Evolutionary conservation across 2,888 invertebrate species (phyloP), one percentile per base, ranked within the genome.

Genomic region (Allophyes oxyacanthae): DNA sequence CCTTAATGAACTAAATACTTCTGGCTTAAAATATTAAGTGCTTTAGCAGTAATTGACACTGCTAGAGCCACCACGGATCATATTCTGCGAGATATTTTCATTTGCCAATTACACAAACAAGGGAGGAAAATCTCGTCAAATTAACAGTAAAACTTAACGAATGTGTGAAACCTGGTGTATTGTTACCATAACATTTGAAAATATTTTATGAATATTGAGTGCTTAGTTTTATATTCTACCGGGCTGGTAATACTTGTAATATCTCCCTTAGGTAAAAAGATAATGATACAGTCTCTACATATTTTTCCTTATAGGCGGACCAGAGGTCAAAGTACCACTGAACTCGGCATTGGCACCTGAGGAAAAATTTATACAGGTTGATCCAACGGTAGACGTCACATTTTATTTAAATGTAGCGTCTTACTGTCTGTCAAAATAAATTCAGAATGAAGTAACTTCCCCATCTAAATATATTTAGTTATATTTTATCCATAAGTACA

Each of bases 181-280:
- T 38, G 28, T 41, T 26, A 32, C n/a, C 2, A 20, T 8, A 6
- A 2, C 10, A 7, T 44, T 33, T 33, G 7, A 20, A 7, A 32
- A 32, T 20, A 32, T 32, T 44, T 44, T 44, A 44, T 44, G 33
- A n/a, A 8, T 20, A 44, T 20, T 44, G 30, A n/a, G n/a, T 15
- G 32, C 43, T 14, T n/a, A 33, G 33, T 20, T 33, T 40, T 33
- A 42, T n/a, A 20, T 44, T 15, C n/a, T 3, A 11, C 33, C n/a
- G 0, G 2, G 20, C 15, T 28, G 7, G n/a, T n/a, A n/a, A n/a
- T n/a, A n/a, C 10, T 37, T 8, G 11, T 33, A 11, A 13, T 8
- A 5, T 9, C 1, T 1, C 4, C 7, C 14, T 9, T 14, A 30
- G 11, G 10, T 15, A 6, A 9, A 1, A 10, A 15, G 14, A 37